Percentiles rank a stretch among this genome's conserved stretches.
phyloP scores from a whole-genome alignment of 1,140 invertebrate genomes.

The Notospermus geniculatus region DNA sequence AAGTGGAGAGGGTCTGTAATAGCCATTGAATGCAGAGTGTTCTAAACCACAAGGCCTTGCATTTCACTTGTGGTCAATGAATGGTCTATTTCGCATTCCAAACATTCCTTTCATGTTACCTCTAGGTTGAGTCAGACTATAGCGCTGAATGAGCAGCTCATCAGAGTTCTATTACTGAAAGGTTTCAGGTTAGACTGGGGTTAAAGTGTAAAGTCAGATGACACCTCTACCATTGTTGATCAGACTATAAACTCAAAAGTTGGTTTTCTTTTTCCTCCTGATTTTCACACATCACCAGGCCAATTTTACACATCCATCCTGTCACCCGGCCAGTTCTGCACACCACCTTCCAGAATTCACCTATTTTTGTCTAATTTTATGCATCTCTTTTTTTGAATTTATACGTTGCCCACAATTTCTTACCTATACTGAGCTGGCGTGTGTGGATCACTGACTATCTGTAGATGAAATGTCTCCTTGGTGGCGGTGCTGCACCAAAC shows the following conservation, averaged over 20 bases:
- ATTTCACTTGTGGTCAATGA: too few relatives aligned
- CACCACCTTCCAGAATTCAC: not conserved
- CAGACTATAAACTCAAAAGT: slow-evolving; percentile 44
- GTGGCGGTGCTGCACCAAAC: not conserved
- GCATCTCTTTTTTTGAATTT: not conserved
- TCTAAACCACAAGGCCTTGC: too few relatives aligned
- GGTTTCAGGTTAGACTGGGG: too few relatives aligned
- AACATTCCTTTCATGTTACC: too few relatives aligned
- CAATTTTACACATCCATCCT: slow-evolving; percentile 24
- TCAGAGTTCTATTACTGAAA: too few relatives aligned
- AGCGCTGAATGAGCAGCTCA: too few relatives aligned
- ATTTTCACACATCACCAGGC: slow-evolving; percentile 55
- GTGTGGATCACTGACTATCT: not conserved
- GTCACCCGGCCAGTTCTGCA: slow-evolving; percentile 3
- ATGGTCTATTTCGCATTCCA: too few relatives aligned
- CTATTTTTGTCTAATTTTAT: not conserved
- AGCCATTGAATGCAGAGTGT: too few relatives aligned
- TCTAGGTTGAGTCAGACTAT: too few relatives aligned
- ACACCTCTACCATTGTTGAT: too few relatives aligned
- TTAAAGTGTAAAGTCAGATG: too few relatives aligned
- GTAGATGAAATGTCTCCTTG: not conserved
- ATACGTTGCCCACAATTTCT: not conserved
- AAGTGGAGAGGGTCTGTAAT: too few relatives aligned
- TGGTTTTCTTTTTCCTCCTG: slow-evolving; percentile 54
- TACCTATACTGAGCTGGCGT: not conserved